Percentiles rank a stretch among this genome's conserved stretches.
Evolutionary conservation across 1,140 invertebrate genomes (phyloP).

Genomic region (Lordiphosa collinella): DNA sequence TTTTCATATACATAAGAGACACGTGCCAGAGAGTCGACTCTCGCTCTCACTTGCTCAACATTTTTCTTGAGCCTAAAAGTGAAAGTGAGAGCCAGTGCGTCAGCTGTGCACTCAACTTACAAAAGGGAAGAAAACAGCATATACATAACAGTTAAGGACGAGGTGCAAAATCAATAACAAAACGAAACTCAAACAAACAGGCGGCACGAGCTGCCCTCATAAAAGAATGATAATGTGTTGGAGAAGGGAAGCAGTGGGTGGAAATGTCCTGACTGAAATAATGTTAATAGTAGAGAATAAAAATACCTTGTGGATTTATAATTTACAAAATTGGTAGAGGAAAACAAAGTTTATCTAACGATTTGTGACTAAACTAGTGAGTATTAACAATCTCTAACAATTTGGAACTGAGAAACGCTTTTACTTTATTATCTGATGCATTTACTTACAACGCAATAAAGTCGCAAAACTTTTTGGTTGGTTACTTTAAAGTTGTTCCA

Average conservation of each 20-base stretch:
- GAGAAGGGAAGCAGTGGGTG: not conserved
- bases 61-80: constrained; percentile 4
- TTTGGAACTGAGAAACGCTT: no score
- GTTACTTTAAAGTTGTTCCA: no score
- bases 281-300: constrained; percentile 30
- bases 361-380: no score
- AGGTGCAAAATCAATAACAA: constrained; percentile 69
- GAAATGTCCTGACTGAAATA: constrained; percentile 34
- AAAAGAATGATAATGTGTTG: constrained; percentile 43
- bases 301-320: not conserved
- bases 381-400: no score
- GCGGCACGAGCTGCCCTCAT: constrained; percentile 44
- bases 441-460: no score
- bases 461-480: no score
- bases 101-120: constrained; percentile 35
- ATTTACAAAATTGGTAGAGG: no score
- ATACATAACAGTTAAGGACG: constrained; percentile 23
- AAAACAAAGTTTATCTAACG: no score
- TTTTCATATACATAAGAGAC: constrained; percentile 27
- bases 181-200: constrained; percentile 18
- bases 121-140: constrained; percentile 36
- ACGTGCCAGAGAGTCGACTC: constrained; percentile 29
- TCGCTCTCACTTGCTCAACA: no score
- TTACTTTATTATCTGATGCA: no score
- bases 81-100: constrained; percentile 32